Evolutionary conservation across 2,888 invertebrate species (phyloP), one percentile per base, ranked within the genome.

Genomic region (Caenorhabditis sulstoni): DNA sequence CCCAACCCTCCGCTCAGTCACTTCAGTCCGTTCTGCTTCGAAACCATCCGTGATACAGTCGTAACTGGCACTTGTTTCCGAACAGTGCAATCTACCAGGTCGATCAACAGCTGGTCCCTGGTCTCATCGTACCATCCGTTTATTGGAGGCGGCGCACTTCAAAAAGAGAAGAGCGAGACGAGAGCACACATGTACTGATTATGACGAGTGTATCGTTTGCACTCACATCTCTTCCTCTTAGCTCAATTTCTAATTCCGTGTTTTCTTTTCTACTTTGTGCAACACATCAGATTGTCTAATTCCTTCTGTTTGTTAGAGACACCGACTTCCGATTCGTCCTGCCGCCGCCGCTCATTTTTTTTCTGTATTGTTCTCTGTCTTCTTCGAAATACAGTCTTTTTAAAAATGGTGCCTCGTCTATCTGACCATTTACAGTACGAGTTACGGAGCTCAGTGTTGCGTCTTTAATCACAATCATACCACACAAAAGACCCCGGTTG

Each of bases 161-260:
- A 70, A 70, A 70, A 29, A 47, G 49, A 59, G 49, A 20, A 12
- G 20, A 47, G 39, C 4, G 37, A 47, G 49, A 20, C 35, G 49
- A 47, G 49, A 35, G 71, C 62, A 55, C 57, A 65, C 59, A 49
- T 37, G 14, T 23, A 57, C 57, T 73, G 71, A 64, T 64, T 73
- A 65, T 23, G 44, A 39, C 50, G 47, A 22, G 41, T n/a, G 50
- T 50, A 64, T 64, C 64, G 41, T 64, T 58, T 57, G 20, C 55
- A 41, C 35, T 35, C 39, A 29, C 7, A 29, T 65, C 35, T 41
- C 29, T 37, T 12, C 23, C 20, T 59, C 39, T 18, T n/a, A n/a
- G n/a, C n/a, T n/a, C n/a, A n/a, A n/a, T n/a, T 41, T 16, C 39
- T 55, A 18, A 47, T 44, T 22, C 47, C 35, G 22, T 66, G 58